Evolutionary conservation across 2,113 vertebrate genomes (phyloP).

Genomic region (Phainopepla nitens): DNA sequence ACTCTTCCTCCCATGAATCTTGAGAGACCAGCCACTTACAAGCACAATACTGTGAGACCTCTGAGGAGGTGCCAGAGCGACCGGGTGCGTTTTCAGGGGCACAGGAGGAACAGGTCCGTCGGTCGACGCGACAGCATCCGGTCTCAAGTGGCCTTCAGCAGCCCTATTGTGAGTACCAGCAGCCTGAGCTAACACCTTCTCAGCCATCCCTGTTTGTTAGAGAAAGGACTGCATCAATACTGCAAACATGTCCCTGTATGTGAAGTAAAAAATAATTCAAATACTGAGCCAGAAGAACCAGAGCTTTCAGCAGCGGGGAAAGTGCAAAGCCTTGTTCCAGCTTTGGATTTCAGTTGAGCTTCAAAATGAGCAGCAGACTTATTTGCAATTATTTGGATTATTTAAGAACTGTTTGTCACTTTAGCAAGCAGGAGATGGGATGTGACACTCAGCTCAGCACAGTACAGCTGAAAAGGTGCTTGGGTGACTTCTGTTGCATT

Average conservation of each 20-base stretch:
- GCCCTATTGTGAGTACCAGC: slow-evolving; percentile 73
- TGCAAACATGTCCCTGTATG: not conserved
- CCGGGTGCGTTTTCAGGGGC: slow-evolving; percentile 53
- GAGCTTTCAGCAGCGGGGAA: not conserved
- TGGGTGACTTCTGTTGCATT: not conserved
- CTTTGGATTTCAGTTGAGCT: not conserved
- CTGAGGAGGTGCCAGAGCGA: slow-evolving; percentile 71
- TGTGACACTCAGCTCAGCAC: not conserved
- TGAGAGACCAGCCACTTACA: not conserved
- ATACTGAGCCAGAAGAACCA: not conserved
- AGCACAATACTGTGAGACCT: not conserved
- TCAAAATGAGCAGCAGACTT: not conserved
- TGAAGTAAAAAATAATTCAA: not conserved
- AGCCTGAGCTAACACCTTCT: not conserved
- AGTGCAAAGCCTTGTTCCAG: not conserved
- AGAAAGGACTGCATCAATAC: not conserved
- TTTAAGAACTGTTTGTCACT: not conserved
- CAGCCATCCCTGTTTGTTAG: not conserved
- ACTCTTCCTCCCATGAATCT: slow-evolving; percentile 20
- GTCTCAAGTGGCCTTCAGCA: slow-evolving; percentile 78
- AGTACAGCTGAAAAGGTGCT: not conserved
- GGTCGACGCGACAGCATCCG: slow-evolving; percentile 36
- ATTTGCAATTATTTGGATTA: not conserved
- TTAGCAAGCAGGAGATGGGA: not conserved
- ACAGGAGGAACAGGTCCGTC: slow-evolving; percentile 41